Base-by-base conservation (phyloP, 2,113 vertebrate genomes). In the Syngnathoides biaculeatus region DNA sequence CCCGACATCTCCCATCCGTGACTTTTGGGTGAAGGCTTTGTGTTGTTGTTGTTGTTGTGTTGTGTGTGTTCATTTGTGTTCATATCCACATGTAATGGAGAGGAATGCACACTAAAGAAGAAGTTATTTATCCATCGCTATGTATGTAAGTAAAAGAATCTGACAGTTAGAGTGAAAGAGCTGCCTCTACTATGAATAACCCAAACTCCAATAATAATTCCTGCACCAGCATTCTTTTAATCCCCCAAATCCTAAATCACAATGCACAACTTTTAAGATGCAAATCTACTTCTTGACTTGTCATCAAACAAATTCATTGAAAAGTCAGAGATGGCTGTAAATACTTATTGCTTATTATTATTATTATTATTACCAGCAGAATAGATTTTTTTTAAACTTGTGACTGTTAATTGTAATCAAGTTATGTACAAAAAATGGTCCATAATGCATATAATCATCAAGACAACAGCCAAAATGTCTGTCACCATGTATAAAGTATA, bases 111-210 rank as follows among this genome's bases (percentile, higher is more conserved):
- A 48, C 66, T 1, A 17, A 70, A 64, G 66, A 72, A 73, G 26
- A 38, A 35, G 73, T 48, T 68, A 79, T 79, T 78, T 64, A 69
- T 88, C 58, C 80, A 83, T 81, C 80, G 68, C 63, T 17, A 30
- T 76, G 64, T 17, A 30, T 76, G 64, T 72, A 61, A 79, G 74
- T 81, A 78, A 79, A 71, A 72, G 50, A 73, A 52, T 45, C 69
- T 77, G 71, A 73, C 71, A 71, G 52, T 5, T 48, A 64, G 71
- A 72, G 72, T 71, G 40, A 71, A 65, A 68, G 64, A 8, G 63
- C 78, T 77, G 84, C 77, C 80, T 79, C 24, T 43, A 77, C 48
- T 76, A 63, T 52, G 60, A 67, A 72, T 48, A 58, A 26, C 53
- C 71, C 45, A 5, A 47, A 47, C 15, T 27, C 35, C 17, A 66